Conservation (phyloP, 2,797 vertebrate genomes). For the Apogon talboti region DNA sequence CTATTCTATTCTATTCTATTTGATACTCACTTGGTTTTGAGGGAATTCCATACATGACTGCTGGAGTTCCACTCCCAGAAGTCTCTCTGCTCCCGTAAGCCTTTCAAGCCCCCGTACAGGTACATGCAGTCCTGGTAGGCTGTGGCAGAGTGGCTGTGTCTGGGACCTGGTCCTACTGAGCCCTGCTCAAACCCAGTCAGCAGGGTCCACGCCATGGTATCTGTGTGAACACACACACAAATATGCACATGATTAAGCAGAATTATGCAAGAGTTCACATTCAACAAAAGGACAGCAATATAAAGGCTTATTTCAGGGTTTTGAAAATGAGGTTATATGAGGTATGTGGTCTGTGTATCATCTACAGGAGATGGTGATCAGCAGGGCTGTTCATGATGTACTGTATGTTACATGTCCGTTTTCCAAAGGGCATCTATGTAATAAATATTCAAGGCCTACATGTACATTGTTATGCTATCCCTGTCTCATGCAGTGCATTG, state of each 20-base stretch:
- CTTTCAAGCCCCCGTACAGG: conserved; percentile 87
- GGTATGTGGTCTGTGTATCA: no score
- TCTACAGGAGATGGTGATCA: no score
- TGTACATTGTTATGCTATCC: no score
- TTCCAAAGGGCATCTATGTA: no score
- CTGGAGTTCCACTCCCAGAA: conserved; percentile 88
- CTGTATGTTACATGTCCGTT: no score
- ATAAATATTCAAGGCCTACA: no score
- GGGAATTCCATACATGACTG: conserved; percentile 81
- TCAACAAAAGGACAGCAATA: no score
- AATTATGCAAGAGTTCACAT: neutral
- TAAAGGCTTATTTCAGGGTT: no score
- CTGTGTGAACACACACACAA: conserved; percentile 67
- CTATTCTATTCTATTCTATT: neutral
- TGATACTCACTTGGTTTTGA: conserved; percentile 83
- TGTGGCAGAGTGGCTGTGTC: conserved; percentile 86
- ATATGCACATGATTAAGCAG: neutral
- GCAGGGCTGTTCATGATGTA: no score
- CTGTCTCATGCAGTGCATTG: no score
- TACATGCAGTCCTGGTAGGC: conserved; percentile 85
- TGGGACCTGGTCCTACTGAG: conserved; percentile 83
- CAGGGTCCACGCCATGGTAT: conserved; percentile 81
- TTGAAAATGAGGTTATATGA: no score
- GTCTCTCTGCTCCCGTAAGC: conserved; percentile 88
- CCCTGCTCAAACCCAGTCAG: conserved; percentile 55